Evolutionary conservation across 2,113 vertebrate species (phyloP).

Genomic region (Neolamprologus cancellatus): DNA sequence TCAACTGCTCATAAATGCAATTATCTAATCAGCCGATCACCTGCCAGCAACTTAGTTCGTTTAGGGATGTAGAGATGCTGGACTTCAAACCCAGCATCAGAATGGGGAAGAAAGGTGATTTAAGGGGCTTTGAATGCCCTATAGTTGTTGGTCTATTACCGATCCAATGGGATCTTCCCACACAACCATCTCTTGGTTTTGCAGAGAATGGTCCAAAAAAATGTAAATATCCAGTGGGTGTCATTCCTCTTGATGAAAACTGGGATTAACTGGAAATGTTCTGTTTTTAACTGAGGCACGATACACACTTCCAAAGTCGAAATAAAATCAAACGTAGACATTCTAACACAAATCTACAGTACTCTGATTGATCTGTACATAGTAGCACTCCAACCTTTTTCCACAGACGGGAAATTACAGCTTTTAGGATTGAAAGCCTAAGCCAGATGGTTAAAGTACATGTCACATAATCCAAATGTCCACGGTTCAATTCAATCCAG

Average conservation of each 20-base stretch:
- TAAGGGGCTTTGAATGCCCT: rapidly evolving
- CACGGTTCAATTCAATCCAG: background rate
- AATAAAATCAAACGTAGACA: background rate
- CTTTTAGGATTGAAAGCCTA: background rate
- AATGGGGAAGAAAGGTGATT: background rate
- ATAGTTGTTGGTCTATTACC: background rate
- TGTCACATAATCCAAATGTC: background rate
- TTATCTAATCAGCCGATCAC: background rate
- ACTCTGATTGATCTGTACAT: background rate
- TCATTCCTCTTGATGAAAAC: background rate
- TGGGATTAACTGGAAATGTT: background rate
- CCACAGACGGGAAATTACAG: background rate
- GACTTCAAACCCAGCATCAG: background rate
- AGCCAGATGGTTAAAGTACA: background rate
- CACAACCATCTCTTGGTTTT: background rate
- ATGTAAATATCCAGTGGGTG: background rate
- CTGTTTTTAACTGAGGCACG: background rate
- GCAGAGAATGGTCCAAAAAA: background rate
- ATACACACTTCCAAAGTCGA: background rate
- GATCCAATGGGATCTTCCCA: background rate
- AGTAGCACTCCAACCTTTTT: background rate
- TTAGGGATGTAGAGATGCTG: background rate
- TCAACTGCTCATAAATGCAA: background rate
- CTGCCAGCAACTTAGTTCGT: background rate
- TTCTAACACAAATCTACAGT: background rate